phyloP scores from a whole-genome alignment of 1,140 invertebrate genomes.

The Thaumetopoea pityocampa region DNA sequence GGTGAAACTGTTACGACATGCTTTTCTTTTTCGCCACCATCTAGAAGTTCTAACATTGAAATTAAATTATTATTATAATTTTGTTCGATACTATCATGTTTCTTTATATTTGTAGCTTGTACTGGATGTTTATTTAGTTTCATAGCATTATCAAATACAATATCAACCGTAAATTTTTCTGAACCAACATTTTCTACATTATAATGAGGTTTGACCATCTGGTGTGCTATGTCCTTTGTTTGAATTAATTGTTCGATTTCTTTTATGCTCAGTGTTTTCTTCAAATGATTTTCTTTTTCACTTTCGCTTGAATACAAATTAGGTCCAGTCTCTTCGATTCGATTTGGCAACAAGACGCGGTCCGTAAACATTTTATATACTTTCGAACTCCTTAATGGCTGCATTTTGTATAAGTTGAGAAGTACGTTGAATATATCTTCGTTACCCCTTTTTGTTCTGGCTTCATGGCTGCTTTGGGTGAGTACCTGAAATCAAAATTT shows the following conservation, averaged over 20 bases:
- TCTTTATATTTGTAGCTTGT: too few species aligned
- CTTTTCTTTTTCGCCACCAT: constrained; percentile 2
- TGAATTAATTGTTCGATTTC: constrained; percentile 29
- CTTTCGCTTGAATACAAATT: constrained; percentile 56
- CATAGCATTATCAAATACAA: not conserved
- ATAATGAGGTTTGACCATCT: constrained; percentile 11
- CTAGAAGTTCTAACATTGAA: constrained; percentile 2
- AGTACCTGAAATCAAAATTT: constrained; percentile 6
- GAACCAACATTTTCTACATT: constrained; percentile 12
- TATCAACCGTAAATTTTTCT: constrained; percentile 15
- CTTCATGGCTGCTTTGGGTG: not conserved
- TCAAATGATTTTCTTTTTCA: constrained; percentile 29
- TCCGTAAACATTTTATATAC: constrained; percentile 51
- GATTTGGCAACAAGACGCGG: constrained; percentile 36
- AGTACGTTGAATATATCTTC: constrained; percentile 35
- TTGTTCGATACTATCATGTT: not conserved
- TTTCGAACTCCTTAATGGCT: constrained; percentile 48
- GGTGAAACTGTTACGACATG: too few species aligned
- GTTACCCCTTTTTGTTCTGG: not conserved
- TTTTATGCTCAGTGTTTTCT: constrained; percentile 28
- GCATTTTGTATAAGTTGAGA: constrained; percentile 53
- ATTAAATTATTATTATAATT: not conserved
- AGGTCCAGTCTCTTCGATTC: constrained; percentile 19
- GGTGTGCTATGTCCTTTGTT: not conserved
- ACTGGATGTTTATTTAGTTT: not conserved